phyloP scores from a whole-genome alignment of 2,113 vertebrate genomes.

The Pseudois nayaur region DNA sequence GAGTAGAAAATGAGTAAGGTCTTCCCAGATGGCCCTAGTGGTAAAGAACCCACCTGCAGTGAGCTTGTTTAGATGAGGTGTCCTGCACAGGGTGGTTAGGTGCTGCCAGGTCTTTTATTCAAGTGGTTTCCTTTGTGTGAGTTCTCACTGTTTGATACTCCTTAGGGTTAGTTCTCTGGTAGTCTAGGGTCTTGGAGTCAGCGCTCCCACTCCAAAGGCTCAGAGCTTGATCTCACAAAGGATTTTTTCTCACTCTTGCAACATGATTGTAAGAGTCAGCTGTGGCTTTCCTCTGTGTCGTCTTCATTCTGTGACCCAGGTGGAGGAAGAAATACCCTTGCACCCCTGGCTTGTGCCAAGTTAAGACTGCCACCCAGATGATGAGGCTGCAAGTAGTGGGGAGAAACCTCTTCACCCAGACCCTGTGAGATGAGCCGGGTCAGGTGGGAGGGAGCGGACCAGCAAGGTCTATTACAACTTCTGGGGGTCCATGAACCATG shows the following conservation, averaged over 20 bases:
- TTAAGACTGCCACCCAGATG: background rate
- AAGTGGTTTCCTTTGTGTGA: background rate
- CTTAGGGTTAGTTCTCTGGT: background rate
- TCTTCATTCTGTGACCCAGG: background rate
- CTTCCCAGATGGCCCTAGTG: background rate
- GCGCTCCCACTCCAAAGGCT: background rate
- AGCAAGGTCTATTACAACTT: background rate
- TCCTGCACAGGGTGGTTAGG: background rate
- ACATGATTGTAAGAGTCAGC: background rate
- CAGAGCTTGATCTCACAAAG: background rate
- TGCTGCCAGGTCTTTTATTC: background rate
- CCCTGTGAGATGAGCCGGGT: rapidly evolving
- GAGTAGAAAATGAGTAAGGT: background rate
- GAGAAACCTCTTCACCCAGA: background rate
- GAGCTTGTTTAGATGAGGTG: background rate
- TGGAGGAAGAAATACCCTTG: background rate
- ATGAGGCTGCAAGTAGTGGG: too few relatives aligned
- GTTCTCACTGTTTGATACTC: background rate
- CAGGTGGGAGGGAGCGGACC: rapidly evolving
- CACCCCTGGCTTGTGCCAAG: background rate
- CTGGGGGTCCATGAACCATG: background rate
- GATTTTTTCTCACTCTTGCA: background rate
- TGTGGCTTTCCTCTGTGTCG: background rate
- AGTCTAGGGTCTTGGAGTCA: background rate
- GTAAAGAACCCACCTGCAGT: background rate